Evolutionary conservation across 2,797 vertebrate genomes (phyloP).

Genomic region (Phoebastria nigripes): DNA sequence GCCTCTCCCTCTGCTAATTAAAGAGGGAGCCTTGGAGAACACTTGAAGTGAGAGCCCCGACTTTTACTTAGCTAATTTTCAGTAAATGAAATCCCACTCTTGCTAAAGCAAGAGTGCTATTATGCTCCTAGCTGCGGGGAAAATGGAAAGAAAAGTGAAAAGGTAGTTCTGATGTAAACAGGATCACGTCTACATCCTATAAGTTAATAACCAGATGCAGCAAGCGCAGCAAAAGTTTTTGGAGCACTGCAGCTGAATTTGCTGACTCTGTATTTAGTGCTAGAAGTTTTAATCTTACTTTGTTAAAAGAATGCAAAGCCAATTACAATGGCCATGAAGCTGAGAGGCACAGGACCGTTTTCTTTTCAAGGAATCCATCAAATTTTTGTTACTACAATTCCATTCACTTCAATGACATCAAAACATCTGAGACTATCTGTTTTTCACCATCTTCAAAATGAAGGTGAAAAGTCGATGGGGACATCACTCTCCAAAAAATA

Average conservation of each 20-base stretch:
- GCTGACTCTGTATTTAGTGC: neutral
- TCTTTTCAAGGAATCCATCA: neutral
- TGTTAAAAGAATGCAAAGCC: neutral
- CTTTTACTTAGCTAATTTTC: slow-evolving; percentile 22
- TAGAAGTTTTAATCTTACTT: neutral
- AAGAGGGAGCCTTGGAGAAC: neutral
- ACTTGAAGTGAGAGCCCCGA: neutral
- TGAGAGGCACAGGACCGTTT: neutral
- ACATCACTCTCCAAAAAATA: neutral
- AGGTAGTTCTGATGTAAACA: neutral
- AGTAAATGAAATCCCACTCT: neutral
- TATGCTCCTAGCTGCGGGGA: neutral
- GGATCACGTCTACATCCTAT: neutral
- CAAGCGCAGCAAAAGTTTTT: neutral
- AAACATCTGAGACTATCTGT: neutral
- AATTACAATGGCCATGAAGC: neutral
- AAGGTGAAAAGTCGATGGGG: neutral
- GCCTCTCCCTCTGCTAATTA: neutral
- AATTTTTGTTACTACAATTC: neutral
- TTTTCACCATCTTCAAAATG: neutral
- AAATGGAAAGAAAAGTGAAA: neutral
- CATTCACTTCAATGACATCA: neutral
- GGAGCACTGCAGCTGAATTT: neutral
- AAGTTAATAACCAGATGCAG: neutral
- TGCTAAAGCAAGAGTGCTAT: neutral